A percentile compares a stretch with the other conserved stretches of the same genome.
Conservation (phyloP, 1,140 invertebrate species). For the Mesaphorura yosii region DNA sequence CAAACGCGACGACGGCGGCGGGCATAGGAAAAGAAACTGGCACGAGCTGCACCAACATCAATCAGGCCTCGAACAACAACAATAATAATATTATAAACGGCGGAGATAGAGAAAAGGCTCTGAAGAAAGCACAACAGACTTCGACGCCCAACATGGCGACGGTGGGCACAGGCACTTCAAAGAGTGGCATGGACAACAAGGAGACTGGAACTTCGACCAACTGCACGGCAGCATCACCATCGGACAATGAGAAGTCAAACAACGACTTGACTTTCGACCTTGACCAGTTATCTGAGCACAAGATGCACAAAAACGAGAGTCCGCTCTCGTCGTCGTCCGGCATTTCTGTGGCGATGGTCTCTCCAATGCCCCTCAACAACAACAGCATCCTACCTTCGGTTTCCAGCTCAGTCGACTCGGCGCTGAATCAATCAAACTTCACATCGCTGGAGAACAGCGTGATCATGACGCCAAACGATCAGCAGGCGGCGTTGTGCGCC, state of each 20-base stretch:
- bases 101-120: no score
- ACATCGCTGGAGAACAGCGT: slow-evolving; percentile 55
- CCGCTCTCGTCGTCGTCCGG: no score
- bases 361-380: slow-evolving; percentile 50
- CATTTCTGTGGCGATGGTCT: slow-evolving; percentile 56
- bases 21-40: slow-evolving; percentile 10
- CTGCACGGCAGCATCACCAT: no score
- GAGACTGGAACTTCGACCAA: no score
- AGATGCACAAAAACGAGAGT: no score
- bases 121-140: no score
- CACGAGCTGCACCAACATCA: no score
- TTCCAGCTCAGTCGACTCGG: slow-evolving; percentile 7
- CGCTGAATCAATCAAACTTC: slow-evolving; percentile 38
- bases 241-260: slow-evolving; percentile 32
- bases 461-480: slow-evolving; percentile 36
- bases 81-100: no score
- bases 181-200: no score
- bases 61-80: no score
- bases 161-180: no score
- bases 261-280: slow-evolving; percentile 36
- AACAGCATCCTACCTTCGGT: neutral
- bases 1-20: slow-evolving; percentile 34
- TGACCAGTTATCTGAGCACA: slow-evolving; percentile 23
- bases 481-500: neutral
- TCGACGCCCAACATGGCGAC: no score